Evolutionary conservation across 2,113 vertebrate genomes (phyloP), one percentile per base, ranked within the genome.

Genomic region (Grammomys dolichurus): DNA sequence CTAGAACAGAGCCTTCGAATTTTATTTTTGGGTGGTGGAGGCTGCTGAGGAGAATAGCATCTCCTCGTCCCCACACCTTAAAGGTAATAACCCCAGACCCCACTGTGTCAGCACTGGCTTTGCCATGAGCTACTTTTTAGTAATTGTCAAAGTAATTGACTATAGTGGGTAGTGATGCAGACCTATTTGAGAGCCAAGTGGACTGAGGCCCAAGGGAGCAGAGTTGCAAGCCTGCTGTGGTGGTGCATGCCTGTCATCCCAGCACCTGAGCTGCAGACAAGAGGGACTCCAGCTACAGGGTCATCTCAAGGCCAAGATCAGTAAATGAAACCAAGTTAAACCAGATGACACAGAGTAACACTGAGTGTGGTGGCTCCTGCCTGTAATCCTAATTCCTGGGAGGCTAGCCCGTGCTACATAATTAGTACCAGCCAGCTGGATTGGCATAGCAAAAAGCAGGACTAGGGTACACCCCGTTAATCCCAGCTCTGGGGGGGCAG

Each of bases 131-230:
- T 56, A 76, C 28, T n/a, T 19, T 43, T 40, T 26, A 40, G 65
- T 20, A 40, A 36, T 81, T n/a, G 54, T 92, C 92, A 51, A 11
- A 63, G 56, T 7, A 2, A 1, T 7, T 33, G 48, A 10, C 24
- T 1, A 0, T 75, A 17, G 87, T 46, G 9, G 46, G 58, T 4
- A 28, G 40, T 54, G 31, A 17, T 20, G 3, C 24, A 1, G 24
- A 4, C 33, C 56, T 77, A 90, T 9, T 58, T 56, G 46, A 43
- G 94, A 3, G 20, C 48, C 48, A n/a, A n/a, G 96, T 84, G 46
- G 72, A 95, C 78, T n/a, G 95, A 94, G 91, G 33, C 69, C 70
- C n/a, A 14, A 33, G 63, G 69, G 72, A 40, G 48, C 12, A 31
- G 36, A 43, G 67, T 24, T 28, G 24, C 28, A 28, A 48, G 60